Evolutionary conservation across 2,797 vertebrate genomes (phyloP).

Genomic region (Thalassophryne amazonica): DNA sequence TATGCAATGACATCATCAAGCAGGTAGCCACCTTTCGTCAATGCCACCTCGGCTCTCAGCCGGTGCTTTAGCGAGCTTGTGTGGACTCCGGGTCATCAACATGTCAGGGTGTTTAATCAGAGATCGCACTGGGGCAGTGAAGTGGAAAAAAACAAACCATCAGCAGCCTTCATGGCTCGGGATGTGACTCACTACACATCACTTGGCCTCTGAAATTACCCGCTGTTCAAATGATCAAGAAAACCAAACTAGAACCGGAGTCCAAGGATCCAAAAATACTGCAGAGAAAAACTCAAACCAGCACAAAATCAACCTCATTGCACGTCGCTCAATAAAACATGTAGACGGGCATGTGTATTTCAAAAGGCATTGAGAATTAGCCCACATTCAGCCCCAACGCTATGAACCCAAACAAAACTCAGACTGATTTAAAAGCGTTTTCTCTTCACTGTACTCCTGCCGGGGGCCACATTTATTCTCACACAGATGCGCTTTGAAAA

Average conservation of each 20-base stretch:
- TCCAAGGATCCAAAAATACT: constrained; percentile 14
- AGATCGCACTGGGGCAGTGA: constrained; percentile 16
- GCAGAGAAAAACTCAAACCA: constrained; percentile 41
- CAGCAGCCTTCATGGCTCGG: constrained; percentile 32
- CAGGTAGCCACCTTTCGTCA: constrained; percentile 3
- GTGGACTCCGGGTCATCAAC: constrained; percentile 28
- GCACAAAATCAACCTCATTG: constrained; percentile 54
- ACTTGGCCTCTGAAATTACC: constrained; percentile 46
- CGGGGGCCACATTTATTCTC: background rate
- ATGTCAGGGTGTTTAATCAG: constrained; percentile 10
- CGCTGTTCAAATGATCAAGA: constrained; percentile 33
- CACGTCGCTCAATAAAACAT: constrained; percentile 67
- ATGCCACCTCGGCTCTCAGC: background rate
- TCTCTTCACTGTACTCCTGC: too few species aligned
- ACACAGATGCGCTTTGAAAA: background rate
- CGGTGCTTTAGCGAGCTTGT: background rate
- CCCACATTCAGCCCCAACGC: constrained; percentile 57
- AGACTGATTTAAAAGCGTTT: too few species aligned
- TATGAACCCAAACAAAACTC: constrained; percentile 52
- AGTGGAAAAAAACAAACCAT: constrained; percentile 9
- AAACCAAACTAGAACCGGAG: constrained; percentile 21
- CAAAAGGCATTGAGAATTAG: constrained; percentile 55
- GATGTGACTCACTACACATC: constrained; percentile 48
- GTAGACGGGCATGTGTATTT: constrained; percentile 70
- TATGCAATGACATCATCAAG: constrained; percentile 50